Base-by-base conservation (phyloP, 2,888 invertebrate species). In the Orthonevra nobilis region DNA sequence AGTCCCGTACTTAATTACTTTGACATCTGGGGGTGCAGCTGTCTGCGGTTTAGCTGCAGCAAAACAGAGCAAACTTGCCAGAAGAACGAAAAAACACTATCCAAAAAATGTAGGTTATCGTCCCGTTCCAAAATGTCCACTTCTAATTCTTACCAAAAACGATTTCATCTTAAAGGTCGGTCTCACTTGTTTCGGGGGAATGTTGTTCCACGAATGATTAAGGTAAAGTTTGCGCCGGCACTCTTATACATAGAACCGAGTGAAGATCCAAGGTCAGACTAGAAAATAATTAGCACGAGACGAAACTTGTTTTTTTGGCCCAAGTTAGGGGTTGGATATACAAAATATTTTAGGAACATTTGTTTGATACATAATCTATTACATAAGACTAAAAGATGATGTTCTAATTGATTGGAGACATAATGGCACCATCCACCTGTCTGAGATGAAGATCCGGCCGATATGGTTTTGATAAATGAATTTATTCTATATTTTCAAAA, bases 171-270 rank as follows among this genome's bases (percentile, higher is more conserved):
- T 54, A 12, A 26, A 20, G 19, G 20, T 23, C 3, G 3, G 23
- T 23, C 19, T 19, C n/a, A n/a, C n/a, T n/a, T n/a, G n/a, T n/a
- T n/a, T 23, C 3, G 34, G 42, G 17, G 26, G 10, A 20, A 5
- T n/a, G 28, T 10, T 38, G 42, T 9, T 52, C 12, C 26, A 30
- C 32, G 63, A 72, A 63, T 63, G 63, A 72, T 6, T 38, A 5
- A 36, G 30, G 5, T 30, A 12, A 10, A 17, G n/a, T 3, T n/a
- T 7, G 10, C 20, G 1, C 2, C 20, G 20, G 26, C 15, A 46
- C 20, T 63, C 54, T 72, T 70, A 70, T 70, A 61, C 40, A 61
- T 40, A 50, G 30, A 63, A 20, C 14, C 19, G 6, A 23, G 1
- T n/a, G 32, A 42, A 30, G 20, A 10, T 20, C 19, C 61, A 61